Conservation (phyloP, 2,113 vertebrate genomes). For the Pelodiscus sinensis region DNA sequence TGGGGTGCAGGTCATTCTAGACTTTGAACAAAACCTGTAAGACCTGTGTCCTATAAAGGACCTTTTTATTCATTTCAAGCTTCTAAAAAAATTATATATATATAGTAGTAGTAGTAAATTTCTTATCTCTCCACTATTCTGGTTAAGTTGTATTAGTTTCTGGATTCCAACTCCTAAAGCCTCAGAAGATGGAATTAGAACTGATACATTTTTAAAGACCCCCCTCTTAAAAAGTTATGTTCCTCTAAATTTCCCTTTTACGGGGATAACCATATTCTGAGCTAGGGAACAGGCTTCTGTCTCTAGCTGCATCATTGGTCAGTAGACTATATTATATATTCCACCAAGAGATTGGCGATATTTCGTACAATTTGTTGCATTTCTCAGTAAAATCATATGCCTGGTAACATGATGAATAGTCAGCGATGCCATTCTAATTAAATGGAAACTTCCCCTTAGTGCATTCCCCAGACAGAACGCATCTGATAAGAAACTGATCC, state of each 20-base stretch:
- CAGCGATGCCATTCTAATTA: fast-evolving
- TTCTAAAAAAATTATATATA: background rate
- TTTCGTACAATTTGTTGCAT: background rate
- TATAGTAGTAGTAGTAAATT: too few species aligned
- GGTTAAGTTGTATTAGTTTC: background rate
- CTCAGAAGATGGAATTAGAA: background rate
- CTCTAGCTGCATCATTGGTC: background rate
- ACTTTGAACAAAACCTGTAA: background rate
- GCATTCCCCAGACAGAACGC: background rate
- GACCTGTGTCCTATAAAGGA: background rate
- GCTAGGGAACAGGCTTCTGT: background rate
- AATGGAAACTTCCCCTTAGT: fast-evolving
- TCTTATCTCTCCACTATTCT: background rate
- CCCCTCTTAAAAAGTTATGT: background rate
- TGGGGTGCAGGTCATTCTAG: background rate
- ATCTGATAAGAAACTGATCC: background rate
- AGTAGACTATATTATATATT: background rate
- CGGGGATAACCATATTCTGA: background rate
- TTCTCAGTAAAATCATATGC: background rate
- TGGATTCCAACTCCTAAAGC: background rate
- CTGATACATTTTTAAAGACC: background rate
- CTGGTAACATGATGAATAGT: background rate
- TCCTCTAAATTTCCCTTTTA: background rate
- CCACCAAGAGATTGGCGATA: background rate
- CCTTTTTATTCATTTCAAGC: background rate